These are phyloP conservation scores for Steinernema carpocapsae DNA, from an alignment of 2,888 invertebrate species.

Conservation along the genomic window DNA sequence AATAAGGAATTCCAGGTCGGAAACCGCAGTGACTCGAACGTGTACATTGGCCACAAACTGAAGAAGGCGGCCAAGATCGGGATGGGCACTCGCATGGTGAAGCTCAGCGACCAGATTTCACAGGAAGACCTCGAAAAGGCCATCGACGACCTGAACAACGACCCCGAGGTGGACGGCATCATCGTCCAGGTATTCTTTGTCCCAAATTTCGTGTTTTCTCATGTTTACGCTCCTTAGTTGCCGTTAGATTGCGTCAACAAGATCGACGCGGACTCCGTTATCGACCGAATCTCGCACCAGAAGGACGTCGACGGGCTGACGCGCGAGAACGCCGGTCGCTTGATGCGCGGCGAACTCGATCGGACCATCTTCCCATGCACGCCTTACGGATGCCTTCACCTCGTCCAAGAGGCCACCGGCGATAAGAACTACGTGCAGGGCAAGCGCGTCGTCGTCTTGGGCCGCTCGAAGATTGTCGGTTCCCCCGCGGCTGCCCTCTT, in stretches of 20 bases:
- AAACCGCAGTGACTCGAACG: constrained; percentile 92
- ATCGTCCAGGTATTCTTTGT: constrained; percentile 67
- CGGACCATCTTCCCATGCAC: constrained; percentile 88
- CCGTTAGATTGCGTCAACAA: constrained; percentile 83
- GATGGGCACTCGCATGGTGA: constrained; percentile 81
- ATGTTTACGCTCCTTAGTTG: constrained; percentile 69
- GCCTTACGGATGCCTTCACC: constrained; percentile 89
- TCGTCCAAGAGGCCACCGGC: constrained; percentile 76
- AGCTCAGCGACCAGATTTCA: constrained; percentile 81
- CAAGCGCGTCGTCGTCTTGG: constrained; percentile 72
- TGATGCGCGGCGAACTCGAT: constrained; percentile 84
- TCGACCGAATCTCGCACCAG: constrained; percentile 77
- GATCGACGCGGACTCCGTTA: constrained; percentile 84
- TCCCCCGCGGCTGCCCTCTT: constrained; percentile 28
- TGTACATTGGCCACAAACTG: constrained; percentile 94
- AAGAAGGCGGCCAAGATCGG: constrained; percentile 90
- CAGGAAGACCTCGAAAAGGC: constrained; percentile 74
- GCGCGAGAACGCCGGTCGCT: constrained; percentile 86
- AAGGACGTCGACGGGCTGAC: constrained; percentile 69
- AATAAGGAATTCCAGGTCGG: constrained; percentile 79
- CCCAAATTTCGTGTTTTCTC: not conserved
- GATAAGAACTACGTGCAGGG: constrained; percentile 34
- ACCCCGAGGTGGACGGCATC: constrained; percentile 75
- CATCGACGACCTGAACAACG: constrained; percentile 81
- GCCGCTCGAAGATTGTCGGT: constrained; percentile 69